Conservation (phyloP, 2,888 invertebrate species). For the Volucella zonaria region DNA sequence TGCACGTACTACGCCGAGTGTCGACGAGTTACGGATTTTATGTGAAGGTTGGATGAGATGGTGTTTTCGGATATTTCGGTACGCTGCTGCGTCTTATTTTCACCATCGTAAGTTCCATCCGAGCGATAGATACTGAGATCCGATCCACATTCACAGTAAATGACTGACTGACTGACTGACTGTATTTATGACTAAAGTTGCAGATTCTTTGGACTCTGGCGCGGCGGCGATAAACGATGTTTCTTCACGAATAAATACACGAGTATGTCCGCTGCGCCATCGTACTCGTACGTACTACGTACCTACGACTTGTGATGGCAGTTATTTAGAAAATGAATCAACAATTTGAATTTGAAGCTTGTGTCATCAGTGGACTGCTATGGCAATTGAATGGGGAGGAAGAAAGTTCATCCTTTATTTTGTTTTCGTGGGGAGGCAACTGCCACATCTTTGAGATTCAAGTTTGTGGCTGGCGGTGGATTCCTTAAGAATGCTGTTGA, state of each 20-base stretch:
- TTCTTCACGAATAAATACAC: slow-evolving; percentile 12
- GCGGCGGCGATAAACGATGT: slow-evolving; percentile 11
- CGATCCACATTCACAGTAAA: slow-evolving; percentile 17
- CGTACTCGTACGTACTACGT: slow-evolving; percentile 20
- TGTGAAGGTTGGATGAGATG: slow-evolving; percentile 68
- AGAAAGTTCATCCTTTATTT: slow-evolving; percentile 62
- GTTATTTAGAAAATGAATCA: slow-evolving; percentile 70
- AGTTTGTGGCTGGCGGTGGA: slow-evolving; percentile 19
- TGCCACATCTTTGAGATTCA: slow-evolving; percentile 27
- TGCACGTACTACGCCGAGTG: slow-evolving; percentile 66
- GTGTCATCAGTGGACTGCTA: slow-evolving; percentile 48
- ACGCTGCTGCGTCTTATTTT: slow-evolving; percentile 60
- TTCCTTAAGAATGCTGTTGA: slow-evolving; percentile 62
- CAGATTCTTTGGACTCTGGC: slow-evolving; percentile 41
- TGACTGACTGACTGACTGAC: slow-evolving; percentile 28
- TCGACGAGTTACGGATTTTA: slow-evolving; percentile 51
- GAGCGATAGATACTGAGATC: slow-evolving; percentile 23
- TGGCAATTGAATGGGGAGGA: slow-evolving; percentile 43
- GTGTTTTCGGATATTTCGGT: slow-evolving; percentile 51
- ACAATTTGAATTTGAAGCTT: slow-evolving; percentile 69
- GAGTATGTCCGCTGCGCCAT: background rate
- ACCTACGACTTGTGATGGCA: slow-evolving; percentile 53
- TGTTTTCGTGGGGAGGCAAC: background rate
- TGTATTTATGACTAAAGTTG: slow-evolving; percentile 59
- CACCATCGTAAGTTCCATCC: slow-evolving; percentile 53